Base-by-base conservation (phyloP, 2,888 invertebrate genomes). In the Alcis repandata region DNA sequence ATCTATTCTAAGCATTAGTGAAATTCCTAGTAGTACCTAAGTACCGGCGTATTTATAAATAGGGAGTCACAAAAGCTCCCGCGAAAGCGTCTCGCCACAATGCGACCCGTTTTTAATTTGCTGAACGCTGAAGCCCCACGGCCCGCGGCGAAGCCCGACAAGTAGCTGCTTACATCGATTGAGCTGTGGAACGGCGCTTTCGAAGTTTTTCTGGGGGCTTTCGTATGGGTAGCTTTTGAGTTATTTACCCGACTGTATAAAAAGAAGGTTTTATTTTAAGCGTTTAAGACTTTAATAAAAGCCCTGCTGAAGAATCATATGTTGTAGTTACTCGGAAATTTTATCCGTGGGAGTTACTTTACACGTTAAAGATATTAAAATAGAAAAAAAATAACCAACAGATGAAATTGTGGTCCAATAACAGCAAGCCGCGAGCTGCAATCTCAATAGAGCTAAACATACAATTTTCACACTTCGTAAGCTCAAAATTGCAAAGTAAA, bases 121-220 rank as follows among this genome's bases (percentile, higher is more conserved):
- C 61, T 56, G 65, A 67, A 57, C 64, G 45, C 46, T 57, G 73
- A 73, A 73, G 69, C 69, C 71, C 32, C 19, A 22, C 15, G 2
- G 1, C 71, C 32, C 19, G 19, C 15, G 2, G 1, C 0, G 73
- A 73, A 73, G 58, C 73, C 73, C 19, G 56, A 3, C 45, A 73
- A 69, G 57, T 62, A 27, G 3, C 3, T 27, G 6, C 27, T 27
- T 27, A 58, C 67, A 68, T 73, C 69, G 71, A 71, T 73, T 68
- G 67, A 72, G 52, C 65, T 40, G 15, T 19, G 15, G 27, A 41
- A 32, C 20, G 36, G 66, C 58, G 73, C 69, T 73, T 72, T 70
- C 67, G 38, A 68, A 73, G 67, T 73, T 73, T 69, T 63, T 56
- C 67, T 40, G 17, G 38, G 36, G 43, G 89, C 86, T 89, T 88